Evolutionary conservation across 2,888 invertebrate genomes (phyloP).

Genomic region (Ophion ventricosus): DNA sequence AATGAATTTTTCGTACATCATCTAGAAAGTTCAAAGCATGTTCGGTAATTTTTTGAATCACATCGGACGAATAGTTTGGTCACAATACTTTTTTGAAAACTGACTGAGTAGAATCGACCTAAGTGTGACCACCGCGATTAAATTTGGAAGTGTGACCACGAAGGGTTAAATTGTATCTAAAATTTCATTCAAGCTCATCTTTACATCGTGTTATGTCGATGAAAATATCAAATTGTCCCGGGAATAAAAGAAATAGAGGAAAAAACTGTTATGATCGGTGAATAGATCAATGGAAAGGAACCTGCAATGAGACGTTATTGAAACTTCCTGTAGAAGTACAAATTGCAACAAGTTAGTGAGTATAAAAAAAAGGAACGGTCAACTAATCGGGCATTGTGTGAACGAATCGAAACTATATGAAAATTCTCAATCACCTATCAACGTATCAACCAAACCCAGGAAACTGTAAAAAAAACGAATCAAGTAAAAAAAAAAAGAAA

Average conservation of each 20-base stretch:
- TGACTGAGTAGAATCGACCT: too few relatives aligned
- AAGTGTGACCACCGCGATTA: too few relatives aligned
- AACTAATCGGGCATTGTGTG: background rate
- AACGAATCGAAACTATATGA: background rate
- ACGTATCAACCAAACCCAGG: background rate
- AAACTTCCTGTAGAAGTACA: background rate
- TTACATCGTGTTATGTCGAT: background rate
- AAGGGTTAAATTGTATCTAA: background rate
- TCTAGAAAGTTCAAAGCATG: too few relatives aligned
- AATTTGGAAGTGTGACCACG: too few relatives aligned
- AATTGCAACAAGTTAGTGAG: background rate
- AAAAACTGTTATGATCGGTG: background rate
- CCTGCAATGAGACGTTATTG: background rate
- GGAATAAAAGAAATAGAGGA: background rate
- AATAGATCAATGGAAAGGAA: background rate
- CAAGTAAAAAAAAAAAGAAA: background rate
- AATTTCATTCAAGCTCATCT: background rate
- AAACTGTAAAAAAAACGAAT: background rate
- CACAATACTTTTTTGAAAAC: too few relatives aligned
- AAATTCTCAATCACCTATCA: background rate
- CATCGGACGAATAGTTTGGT: too few relatives aligned
- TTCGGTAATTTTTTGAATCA: too few relatives aligned
- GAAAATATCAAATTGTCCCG: background rate
- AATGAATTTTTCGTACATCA: too few relatives aligned
- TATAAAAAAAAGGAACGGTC: background rate